These are phyloP conservation scores for Erebia epiphron DNA, from an alignment of 2,888 invertebrate genomes.

Conservation along the genomic window DNA sequence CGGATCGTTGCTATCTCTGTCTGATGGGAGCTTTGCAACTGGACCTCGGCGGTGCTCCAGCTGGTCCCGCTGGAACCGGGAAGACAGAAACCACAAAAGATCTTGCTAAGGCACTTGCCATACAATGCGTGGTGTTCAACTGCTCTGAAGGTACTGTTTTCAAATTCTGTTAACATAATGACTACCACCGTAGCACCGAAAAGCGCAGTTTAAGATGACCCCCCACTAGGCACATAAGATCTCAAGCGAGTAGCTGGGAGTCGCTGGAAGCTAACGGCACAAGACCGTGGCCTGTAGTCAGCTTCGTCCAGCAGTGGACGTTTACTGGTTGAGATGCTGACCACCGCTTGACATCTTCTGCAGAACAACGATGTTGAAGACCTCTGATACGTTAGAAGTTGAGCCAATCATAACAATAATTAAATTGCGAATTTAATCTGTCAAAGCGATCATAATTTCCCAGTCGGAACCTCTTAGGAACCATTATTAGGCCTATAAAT, in stretches of 20 bases:
- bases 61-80: slow-evolving; percentile 93
- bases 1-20: slow-evolving; percentile 94
- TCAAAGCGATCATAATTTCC: background rate
- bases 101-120: slow-evolving; percentile 92
- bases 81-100: slow-evolving; percentile 97
- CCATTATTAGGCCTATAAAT: background rate
- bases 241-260: too few species aligned
- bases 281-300: too few species aligned
- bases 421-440: background rate
- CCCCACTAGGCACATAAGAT: too few species aligned
- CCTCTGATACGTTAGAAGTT: too few species aligned
- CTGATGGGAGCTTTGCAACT: slow-evolving; percentile 95
- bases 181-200: too few species aligned
- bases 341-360: too few species aligned
- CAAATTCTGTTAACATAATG: background rate
- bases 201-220: too few species aligned
- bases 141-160: slow-evolving; percentile 88
- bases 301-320: too few species aligned
- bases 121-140: slow-evolving; percentile 96
- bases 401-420: too few species aligned
- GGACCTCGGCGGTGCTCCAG: slow-evolving; percentile 94
- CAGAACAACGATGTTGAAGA: too few species aligned
- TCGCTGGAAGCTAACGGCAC: too few species aligned
- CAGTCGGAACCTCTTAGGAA: too few species aligned
- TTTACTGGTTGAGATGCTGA: background rate